phyloP scores from a whole-genome alignment of 2,113 vertebrate genomes.

The Peucedramus taeniatus region DNA sequence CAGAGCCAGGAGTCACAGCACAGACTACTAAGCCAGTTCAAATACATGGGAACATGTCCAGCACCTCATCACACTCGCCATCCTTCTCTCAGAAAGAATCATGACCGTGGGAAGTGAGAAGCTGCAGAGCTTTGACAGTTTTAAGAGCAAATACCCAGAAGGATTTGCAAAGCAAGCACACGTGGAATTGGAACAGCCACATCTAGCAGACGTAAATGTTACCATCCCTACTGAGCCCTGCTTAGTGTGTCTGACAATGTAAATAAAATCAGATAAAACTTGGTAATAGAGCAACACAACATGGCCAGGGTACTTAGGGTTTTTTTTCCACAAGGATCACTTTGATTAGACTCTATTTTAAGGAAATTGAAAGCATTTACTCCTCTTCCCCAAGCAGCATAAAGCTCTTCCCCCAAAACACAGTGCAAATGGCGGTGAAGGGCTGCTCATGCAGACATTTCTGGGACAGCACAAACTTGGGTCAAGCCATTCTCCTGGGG shows the following conservation, averaged over 20 bases:
- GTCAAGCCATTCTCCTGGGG: background rate
- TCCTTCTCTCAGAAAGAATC: background rate
- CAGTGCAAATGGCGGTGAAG: background rate
- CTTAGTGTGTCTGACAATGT: background rate
- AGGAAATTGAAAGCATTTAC: background rate
- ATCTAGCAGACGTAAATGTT: background rate
- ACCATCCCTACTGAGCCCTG: background rate
- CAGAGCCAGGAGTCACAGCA: background rate
- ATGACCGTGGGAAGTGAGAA: background rate
- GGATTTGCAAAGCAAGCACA: slow-evolving; percentile 19
- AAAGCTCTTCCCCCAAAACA: background rate
- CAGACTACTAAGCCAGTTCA: background rate
- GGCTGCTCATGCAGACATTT: background rate
- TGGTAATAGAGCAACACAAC: background rate
- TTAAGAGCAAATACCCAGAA: slow-evolving; percentile 35
- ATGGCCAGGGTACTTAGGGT: background rate
- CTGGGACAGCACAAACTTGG: background rate
- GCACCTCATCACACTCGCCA: background rate
- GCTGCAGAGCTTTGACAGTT: slow-evolving; percentile 1
- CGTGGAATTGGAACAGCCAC: background rate
- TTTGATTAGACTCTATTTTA: background rate
- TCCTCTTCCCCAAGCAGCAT: background rate
- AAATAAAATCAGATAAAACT: background rate
- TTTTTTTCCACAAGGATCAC: background rate
- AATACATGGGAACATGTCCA: slow-evolving; percentile 2